Base-by-base conservation (phyloP, 2,797 vertebrate genomes). In the Rhynchonycteris naso region DNA sequence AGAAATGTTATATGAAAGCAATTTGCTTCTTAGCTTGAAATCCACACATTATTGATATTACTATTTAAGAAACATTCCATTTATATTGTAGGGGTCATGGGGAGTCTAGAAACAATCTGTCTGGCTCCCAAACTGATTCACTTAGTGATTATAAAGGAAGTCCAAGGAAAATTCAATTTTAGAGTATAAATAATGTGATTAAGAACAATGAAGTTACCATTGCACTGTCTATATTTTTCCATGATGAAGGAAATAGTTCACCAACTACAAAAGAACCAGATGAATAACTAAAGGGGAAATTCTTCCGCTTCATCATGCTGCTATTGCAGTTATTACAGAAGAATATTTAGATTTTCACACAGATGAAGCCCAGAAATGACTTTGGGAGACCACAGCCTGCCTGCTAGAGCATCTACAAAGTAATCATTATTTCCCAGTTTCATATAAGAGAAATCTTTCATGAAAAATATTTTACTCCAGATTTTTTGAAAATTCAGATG, bases 181-280 rank as follows among this genome's bases (percentile, higher is more conserved):
- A 71, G 47, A 11, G 28, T 59, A 80, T 74, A 63, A 96, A 88
- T n/a, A 75, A 61, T 15, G 1, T 95, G 56, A 80, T 72, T 87
- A 81, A 83, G 33, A 90, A 96, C 56, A 94, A 88, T 72, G 61
- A 96, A 68, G 59, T 91, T 83, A 90, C 66, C 68, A 84, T 16
- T 76, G 18, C 24, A 14, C 30, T 81, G 74, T 84, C 71, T 81
- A 18, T 33, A 81, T 59, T 94, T 88, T 82, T 96, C 66, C 47
- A 95, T 85, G 50, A 85, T 71, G 7, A 95, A 89, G 47, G 56
- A 76, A 94, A 81, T 54, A 88, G 19, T 58, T 90, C 52, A 91
- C 88, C 47, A 78, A 82, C 22, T 68, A 76, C 38, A 59, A 90
- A 95, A 86, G 52, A 88, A 76, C 86, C 65, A 83, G 84, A 59